Conservation (phyloP, 1,140 invertebrate genomes). For the Drosophila ironensis region DNA sequence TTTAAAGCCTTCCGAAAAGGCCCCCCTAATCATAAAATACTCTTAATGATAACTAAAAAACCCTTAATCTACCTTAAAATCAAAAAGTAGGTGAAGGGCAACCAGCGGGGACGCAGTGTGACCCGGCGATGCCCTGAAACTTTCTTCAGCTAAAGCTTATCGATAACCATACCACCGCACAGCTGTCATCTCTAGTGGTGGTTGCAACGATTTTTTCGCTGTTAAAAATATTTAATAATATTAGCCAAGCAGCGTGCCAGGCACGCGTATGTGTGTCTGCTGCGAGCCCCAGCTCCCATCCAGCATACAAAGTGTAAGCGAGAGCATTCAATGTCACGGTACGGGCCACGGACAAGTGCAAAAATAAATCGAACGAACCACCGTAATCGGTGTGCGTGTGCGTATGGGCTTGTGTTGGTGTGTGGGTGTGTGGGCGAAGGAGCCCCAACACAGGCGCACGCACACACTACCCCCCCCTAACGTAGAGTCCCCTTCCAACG, state of each 20-base stretch:
- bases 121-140: background rate
- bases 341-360: slow-evolving; percentile 21
- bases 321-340: slow-evolving; percentile 16
- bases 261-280: slow-evolving; percentile 42
- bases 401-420: slow-evolving; percentile 30
- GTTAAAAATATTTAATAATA: slow-evolving; percentile 41
- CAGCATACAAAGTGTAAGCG: slow-evolving; percentile 53
- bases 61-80: no score
- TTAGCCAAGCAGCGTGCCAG: slow-evolving; percentile 28
- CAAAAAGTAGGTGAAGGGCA: no score
- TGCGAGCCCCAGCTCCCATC: slow-evolving; percentile 14
- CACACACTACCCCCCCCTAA: slow-evolving; percentile 6
- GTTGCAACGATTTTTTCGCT: slow-evolving; percentile 67
- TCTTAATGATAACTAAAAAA: background rate
- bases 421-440: slow-evolving; percentile 53
- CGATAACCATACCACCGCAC: background rate
- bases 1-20: no score
- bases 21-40: no score
- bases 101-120: no score
- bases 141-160: background rate
- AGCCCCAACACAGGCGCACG: slow-evolving; percentile 29
- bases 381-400: slow-evolving; percentile 31
- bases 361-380: slow-evolving; percentile 37
- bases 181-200: slow-evolving; percentile 44
- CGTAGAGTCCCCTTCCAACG: no score